Base-by-base conservation (phyloP, 2,797 vertebrate species). In the Darevskia nairensis region DNA sequence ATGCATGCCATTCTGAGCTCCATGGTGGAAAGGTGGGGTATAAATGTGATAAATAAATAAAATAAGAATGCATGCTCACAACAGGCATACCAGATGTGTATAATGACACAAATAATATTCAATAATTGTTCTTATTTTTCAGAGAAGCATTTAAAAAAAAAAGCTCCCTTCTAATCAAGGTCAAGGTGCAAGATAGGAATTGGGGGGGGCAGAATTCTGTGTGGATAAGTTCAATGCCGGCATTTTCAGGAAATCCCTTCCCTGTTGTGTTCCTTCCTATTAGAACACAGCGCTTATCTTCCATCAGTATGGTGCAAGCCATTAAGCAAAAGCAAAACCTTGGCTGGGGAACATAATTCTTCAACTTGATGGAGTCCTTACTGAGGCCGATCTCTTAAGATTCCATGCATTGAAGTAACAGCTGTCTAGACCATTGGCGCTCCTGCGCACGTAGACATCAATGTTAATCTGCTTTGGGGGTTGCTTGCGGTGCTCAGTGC, bases 391-490 rank as follows among this genome's bases (percentile, higher is more conserved):
- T 78, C 32, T 68, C 80, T 88, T 82, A 69, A 83, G 72, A 83
- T 76, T 88, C 80, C 15, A 46, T 15, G 74, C 75, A 35, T 9
- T 71, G 29, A 77, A 64, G n/a, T 39, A 83, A 39, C 81, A 88
- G 87, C n/a, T 71, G 74, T 64, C 61, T 29, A 21, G 68, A 46
- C 23, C 6, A 13, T 50, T 59, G 72, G 76, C 13, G 46, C 5
- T 5, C 72, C 29, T 25, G 29, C 8, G 21, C n/a, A 75, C 29
- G 21, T 39, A 68, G 72, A 29, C 59, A 68, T 11, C 80, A 66
- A 50, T 82, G 71, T 82, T 68, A 82, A 88, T 82, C 41, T 82
- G 80, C 41, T 88, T 82, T 68, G 72, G 72, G 86, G 59, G 23
- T 88, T 82, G 72, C 69, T 39, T 25, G 2, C 46, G 21, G 21